phyloP scores from a whole-genome alignment of 2,113 vertebrate species.

The Probosciger aterrimus region DNA sequence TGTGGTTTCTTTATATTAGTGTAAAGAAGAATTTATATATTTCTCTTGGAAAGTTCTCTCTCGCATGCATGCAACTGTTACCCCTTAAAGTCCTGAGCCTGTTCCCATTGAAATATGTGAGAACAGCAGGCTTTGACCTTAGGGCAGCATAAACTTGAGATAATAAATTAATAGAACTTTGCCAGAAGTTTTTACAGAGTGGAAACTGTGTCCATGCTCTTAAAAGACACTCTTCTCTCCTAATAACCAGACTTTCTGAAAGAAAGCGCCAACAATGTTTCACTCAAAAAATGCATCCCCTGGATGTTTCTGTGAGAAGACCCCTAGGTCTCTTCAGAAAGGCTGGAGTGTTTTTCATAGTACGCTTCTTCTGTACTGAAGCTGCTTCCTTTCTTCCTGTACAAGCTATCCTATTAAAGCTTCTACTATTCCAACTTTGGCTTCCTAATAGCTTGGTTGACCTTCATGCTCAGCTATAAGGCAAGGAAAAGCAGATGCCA shows the following conservation, averaged over 20 bases:
- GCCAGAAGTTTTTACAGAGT: neutral
- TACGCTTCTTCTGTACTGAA: neutral
- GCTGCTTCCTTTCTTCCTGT: neutral
- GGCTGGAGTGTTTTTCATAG: neutral
- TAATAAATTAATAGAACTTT: constrained; percentile 2
- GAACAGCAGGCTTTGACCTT: neutral
- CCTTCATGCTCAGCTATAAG: neutral
- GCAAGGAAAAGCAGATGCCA: neutral
- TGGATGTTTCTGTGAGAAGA: neutral
- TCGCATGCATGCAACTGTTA: neutral
- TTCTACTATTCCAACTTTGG: neutral
- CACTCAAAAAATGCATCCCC: neutral
- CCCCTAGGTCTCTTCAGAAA: neutral
- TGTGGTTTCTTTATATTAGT: neutral
- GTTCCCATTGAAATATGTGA: neutral
- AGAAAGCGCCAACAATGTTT: neutral
- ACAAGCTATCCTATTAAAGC: neutral
- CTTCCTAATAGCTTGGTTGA: neutral
- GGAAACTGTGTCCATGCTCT: neutral
- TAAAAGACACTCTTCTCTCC: neutral
- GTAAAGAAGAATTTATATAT: neutral
- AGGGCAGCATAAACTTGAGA: neutral
- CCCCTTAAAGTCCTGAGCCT: neutral
- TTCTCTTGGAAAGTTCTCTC: neutral
- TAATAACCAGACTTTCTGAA: neutral